Evolutionary conservation across 2,797 vertebrate species (phyloP), one percentile per base, ranked within the genome.

Genomic region (Morus bassanus): DNA sequence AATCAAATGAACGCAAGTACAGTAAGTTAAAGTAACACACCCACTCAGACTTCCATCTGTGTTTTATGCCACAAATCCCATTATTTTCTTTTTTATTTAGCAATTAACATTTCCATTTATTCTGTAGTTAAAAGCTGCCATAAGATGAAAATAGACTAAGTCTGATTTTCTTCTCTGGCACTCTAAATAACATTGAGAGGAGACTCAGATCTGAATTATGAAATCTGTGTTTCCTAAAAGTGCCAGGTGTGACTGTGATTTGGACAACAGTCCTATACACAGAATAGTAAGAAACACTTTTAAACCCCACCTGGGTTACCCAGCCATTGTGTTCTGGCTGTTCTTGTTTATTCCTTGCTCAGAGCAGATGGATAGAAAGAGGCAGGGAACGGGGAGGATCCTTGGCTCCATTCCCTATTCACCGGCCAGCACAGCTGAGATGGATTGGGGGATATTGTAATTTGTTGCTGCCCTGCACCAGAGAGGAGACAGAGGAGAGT

Each of bases 241-340:
- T 11, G 89, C 92, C 92, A 97, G 94, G 95, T 92, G 93, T 89
- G 91, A 7, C 89, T 84, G 93, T 70, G 85, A 87, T 74, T 96
- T 95, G 93, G 95, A 89, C 86, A 79, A 46, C 37, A 54, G 86
- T 80, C 75, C 92, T 85, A 5, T 4, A 43, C 64, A 43, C 78
- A 86, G 78, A 85, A 53, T 50, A 85, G 92, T 51, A 8, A 91
- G 93, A 79, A 95, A 53, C 75, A 72, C 78, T 82, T 85, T 54
- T 64, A 85, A 92, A 51, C 81, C 84, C 90, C 93, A 93, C 93
- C 91, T 96, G 96, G 88, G 95, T 85, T 83, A 85, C 92, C 86
- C 93, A 96, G 96, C 89, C 95, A 45, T 94, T 78, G 92, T 87
- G 78, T 94, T 94, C 93, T 95, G 96, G 93, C 94, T 95, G 96